A percentile compares a stretch with the other conserved stretches of the same genome.
Conservation (phyloP, 2,888 invertebrate genomes). For the Meganola albula region DNA sequence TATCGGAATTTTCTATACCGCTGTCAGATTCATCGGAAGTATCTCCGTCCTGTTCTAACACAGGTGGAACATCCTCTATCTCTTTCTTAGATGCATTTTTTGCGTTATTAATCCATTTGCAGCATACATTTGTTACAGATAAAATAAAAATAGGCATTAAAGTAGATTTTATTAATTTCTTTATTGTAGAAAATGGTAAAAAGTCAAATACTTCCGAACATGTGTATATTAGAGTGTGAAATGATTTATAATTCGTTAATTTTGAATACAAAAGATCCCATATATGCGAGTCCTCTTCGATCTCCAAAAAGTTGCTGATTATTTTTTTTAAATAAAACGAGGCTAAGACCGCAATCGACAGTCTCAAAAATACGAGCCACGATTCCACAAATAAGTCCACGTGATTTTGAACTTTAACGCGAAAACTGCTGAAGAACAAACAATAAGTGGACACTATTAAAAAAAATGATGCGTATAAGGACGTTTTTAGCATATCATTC, state of each 20-base stretch:
- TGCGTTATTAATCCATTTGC: conserved; percentile 47
- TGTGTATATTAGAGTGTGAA: conserved; percentile 87
- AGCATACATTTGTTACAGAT: conserved; percentile 50
- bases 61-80: conserved; percentile 22
- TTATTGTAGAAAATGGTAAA: conserved; percentile 74
- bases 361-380: conserved; percentile 44
- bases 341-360: conserved; percentile 29
- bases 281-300: conserved; percentile 81
- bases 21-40: conserved; percentile 70
- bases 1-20: conserved; percentile 72
- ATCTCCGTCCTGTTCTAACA: conserved; percentile 28
- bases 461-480: conserved; percentile 68
- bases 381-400: conserved; percentile 45
- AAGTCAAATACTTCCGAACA: conserved; percentile 88
- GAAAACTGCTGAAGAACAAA: conserved; percentile 50
- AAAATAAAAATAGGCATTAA: conserved; percentile 78
- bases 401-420: conserved; percentile 48
- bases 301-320: conserved; percentile 48
- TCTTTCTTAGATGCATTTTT: conserved; percentile 23
- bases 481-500: conserved; percentile 68
- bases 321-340: conserved; percentile 62
- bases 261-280: conserved; percentile 85
- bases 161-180: conserved; percentile 71
- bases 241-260: conserved; percentile 81
- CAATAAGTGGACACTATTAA: conserved; percentile 52